Evolutionary conservation across 1,140 invertebrate genomes (phyloP).

Genomic region (Pseudomyrmex concolor): DNA sequence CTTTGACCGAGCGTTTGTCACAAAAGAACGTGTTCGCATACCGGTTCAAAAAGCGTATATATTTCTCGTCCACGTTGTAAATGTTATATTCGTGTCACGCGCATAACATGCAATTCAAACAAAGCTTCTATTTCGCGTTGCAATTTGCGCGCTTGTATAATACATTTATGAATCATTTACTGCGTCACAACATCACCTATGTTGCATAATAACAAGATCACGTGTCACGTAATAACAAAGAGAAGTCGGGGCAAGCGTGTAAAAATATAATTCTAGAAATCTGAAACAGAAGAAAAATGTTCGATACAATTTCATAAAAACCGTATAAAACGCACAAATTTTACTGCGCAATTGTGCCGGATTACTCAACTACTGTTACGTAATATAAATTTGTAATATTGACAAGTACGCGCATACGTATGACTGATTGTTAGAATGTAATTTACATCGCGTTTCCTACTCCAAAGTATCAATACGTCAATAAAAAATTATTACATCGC

Average conservation of each 20-base stretch:
- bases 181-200: conserved; percentile 53
- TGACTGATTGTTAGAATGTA: too few species aligned
- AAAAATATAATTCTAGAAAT: not conserved
- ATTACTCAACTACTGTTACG: too few species aligned
- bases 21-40: not conserved
- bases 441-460: too few species aligned
- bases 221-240: not conserved
- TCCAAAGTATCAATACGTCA: not conserved
- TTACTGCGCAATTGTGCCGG: too few species aligned
- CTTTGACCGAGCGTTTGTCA: not conserved
- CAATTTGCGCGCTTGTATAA: conserved; percentile 56
- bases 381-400: too few species aligned
- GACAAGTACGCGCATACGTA: too few species aligned
- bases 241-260: not conserved
- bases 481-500: not conserved
- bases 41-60: not conserved
- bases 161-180: conserved; percentile 52
- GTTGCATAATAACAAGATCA: conserved; percentile 48
- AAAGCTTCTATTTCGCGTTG: conserved; percentile 48
- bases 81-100: conserved; percentile 48
- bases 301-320: too few species aligned
- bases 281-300: not conserved
- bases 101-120: conserved; percentile 48
- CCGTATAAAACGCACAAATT: too few species aligned
- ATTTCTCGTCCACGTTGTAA: not conserved